Percentiles rank a stretch among this genome's conserved stretches.
These are phyloP conservation scores for Lissocephala sabroskyi DNA, from an alignment of 2,888 invertebrate genomes.

Conservation along the genomic window DNA sequence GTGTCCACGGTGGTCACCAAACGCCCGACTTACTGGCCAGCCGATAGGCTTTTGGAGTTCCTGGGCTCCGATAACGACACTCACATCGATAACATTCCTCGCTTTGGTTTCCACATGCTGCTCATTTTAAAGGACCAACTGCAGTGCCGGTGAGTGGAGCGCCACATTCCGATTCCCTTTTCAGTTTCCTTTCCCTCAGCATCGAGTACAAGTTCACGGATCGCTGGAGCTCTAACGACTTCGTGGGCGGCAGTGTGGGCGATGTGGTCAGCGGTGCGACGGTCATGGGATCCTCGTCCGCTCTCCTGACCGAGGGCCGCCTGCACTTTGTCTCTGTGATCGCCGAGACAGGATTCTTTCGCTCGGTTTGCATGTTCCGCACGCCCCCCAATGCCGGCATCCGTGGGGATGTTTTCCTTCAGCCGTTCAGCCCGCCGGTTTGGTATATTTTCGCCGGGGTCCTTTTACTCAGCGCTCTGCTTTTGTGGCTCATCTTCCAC, in stretches of 20 bases:
- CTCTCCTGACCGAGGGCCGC: conserved; percentile 37
- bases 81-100: conserved; percentile 49
- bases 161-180: neutral
- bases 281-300: conserved; percentile 52
- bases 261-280: conserved; percentile 44
- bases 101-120: conserved; percentile 54
- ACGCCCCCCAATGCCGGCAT: conserved; percentile 75
- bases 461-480: conserved; percentile 56
- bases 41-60: conserved; percentile 29
- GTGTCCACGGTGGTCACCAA: conserved; percentile 60
- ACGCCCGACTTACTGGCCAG: conserved; percentile 37
- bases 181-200: too few species aligned
- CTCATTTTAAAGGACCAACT: conserved; percentile 52
- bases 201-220: conserved; percentile 41
- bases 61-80: conserved; percentile 46
- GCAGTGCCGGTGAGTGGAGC: conserved; percentile 50
- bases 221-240: conserved; percentile 55
- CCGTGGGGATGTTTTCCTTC: conserved; percentile 75
- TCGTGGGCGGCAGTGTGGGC: conserved; percentile 56
- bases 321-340: conserved; percentile 35
- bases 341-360: conserved; percentile 52
- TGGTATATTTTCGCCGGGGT: conserved; percentile 74
- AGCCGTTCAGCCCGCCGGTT: conserved; percentile 75
- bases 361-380: conserved; percentile 75
- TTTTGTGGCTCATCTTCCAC: conserved; percentile 68